Evolutionary conservation across 2,113 vertebrate species (phyloP).

Genomic region (Lophochroa leadbeateri): DNA sequence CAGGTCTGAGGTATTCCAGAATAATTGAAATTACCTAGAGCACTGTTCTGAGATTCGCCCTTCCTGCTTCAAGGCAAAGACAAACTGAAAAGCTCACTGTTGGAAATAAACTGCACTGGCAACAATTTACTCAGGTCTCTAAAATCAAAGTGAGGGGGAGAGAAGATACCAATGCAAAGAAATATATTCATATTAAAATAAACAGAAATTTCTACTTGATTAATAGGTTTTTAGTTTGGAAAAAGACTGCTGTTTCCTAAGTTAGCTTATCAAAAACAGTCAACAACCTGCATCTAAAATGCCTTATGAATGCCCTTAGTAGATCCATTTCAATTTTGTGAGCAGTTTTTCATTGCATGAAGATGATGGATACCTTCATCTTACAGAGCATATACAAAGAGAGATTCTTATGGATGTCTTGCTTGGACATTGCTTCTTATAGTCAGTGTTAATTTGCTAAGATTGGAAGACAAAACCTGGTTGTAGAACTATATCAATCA

Average conservation of each 20-base stretch:
- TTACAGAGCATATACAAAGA: neutral
- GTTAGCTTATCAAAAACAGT: neutral
- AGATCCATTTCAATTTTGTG: neutral
- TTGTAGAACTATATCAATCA: neutral
- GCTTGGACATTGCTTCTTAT: neutral
- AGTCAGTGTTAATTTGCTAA: neutral
- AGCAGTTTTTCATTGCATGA: neutral
- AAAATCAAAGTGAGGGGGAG: neutral
- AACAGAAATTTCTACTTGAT: neutral
- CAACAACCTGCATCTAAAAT: neutral
- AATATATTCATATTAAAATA: neutral
- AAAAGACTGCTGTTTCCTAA: neutral
- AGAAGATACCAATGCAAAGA: neutral
- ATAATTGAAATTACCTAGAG: neutral
- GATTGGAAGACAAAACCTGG: neutral
- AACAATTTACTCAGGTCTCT: neutral
- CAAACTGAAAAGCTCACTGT: neutral
- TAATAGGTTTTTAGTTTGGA: neutral
- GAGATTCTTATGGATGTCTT: neutral
- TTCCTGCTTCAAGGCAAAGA: neutral
- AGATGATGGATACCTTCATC: neutral
- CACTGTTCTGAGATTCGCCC: neutral
- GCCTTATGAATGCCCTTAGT: neutral
- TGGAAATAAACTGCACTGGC: neutral
- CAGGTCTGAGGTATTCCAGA: neutral